Base-by-base conservation (phyloP, 2,888 invertebrate genomes). In the Troides oblongomaculatus region DNA sequence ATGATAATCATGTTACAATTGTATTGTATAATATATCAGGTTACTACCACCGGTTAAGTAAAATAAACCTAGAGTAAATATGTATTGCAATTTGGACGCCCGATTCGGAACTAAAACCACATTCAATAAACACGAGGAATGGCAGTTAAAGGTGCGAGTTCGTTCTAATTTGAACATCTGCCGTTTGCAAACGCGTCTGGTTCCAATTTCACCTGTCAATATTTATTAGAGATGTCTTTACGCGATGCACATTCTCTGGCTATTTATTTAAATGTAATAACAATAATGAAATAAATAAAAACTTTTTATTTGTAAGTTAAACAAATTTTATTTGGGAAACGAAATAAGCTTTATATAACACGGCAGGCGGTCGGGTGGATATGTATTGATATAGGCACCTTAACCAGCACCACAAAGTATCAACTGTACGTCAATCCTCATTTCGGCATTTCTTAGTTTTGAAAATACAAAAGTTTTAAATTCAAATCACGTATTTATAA, bases 151-250 rank as follows among this genome's bases (percentile, higher is more conserved):
- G 84, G 84, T 82, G 78, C 81, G 82, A 86, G 82, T 87, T 87
- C 79, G 83, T 77, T 83, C 82, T 88, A 87, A 86, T 87, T 84
- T 81, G 75, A 78, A 83, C 81, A 83, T 81, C 84, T 83, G 83
- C 78, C 78, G 79, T 79, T 79, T 73, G 76, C 74, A 74, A 76
- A 79, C 78, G 77, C 75, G 72, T 70, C 77, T 75, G 77, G 77
- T 73, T 75, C 30, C 69, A 73, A 75, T 79, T 78, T 79, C 75
- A 76, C 76, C 81, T 80, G 83, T 87, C 87, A 86, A 87, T 87
- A 86, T 88, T 84, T 86, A 88, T 84, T 82, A 78, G 79, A 77
- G 74, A 72, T 72, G 72, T 72, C 72, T 73, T 75, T 72, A 14
- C 63, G 75, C 76, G 74, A 65, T 60, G 36, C 53, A 25, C 64